A percentile compares a stretch with the other conserved stretches of the same genome.
These are phyloP conservation scores for Platyscapa corneri DNA, from an alignment of 1,140 invertebrate species.

Conservation along the genomic window DNA sequence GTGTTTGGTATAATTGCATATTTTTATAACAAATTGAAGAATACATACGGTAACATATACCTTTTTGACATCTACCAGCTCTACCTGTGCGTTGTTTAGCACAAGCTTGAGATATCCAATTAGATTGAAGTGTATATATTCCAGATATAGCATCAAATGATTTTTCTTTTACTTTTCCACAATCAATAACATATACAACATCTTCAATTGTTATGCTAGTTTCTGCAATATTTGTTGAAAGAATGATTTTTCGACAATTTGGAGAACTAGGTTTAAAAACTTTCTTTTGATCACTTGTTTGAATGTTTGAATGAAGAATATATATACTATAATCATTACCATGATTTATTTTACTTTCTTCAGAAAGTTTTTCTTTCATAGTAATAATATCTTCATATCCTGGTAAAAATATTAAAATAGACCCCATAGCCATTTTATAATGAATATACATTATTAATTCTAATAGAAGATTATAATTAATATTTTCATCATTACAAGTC, in stretches of 20 bases:
- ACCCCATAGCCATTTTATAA: conserved; percentile 77
- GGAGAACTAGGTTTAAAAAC: conserved; percentile 81
- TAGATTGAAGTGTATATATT: conserved; percentile 80
- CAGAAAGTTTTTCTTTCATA: conserved; percentile 81
- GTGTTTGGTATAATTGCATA: conserved; percentile 79
- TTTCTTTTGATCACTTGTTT: conserved; percentile 84
- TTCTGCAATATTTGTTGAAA: conserved; percentile 96
- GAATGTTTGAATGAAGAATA: conserved; percentile 88
- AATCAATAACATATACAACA: conserved; percentile 92
- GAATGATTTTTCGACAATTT: conserved; percentile 87
- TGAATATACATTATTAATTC: conserved; percentile 80
- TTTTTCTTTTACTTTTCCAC: conserved; percentile 92
- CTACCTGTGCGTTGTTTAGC: conserved; percentile 87
- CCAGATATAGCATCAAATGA: conserved; percentile 82
- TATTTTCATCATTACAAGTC: conserved; percentile 76
- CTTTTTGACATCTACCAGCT: conserved; percentile 88
- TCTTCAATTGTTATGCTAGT: conserved; percentile 95
- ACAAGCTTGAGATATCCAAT: conserved; percentile 87
- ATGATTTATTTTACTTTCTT: conserved; percentile 76
- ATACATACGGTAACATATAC: conserved; percentile 87
- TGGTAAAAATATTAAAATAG: conserved; percentile 92
- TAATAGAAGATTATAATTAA: conserved; percentile 82
- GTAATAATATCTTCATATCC: conserved; percentile 94
- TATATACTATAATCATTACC: conserved; percentile 78
- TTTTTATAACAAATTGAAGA: conserved; percentile 81